These are phyloP conservation scores for Isichthys henryi DNA, from an alignment of 2,113 vertebrate species.

Conservation along the genomic window DNA sequence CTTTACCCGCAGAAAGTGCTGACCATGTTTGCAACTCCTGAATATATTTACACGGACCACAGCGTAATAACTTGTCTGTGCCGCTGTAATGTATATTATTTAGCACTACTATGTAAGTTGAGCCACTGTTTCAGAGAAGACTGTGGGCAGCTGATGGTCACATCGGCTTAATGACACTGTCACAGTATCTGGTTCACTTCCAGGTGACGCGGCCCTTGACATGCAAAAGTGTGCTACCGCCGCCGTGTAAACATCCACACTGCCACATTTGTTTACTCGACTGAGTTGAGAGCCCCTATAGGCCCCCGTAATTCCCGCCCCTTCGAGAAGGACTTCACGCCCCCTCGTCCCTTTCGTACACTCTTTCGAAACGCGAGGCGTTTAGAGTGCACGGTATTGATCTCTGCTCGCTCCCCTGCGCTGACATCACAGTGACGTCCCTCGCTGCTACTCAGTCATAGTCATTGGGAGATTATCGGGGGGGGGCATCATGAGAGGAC, in stretches of 20 bases:
- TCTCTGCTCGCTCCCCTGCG: constrained; percentile 27
- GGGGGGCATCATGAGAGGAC: background rate
- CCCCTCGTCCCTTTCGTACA: constrained; percentile 18
- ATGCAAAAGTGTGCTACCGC: background rate
- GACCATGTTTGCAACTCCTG: background rate
- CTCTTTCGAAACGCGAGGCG: constrained; percentile 42
- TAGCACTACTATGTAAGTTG: background rate
- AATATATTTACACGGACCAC: background rate
- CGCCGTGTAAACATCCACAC: background rate
- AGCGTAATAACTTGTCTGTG: constrained; percentile 6
- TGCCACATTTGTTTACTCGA: background rate
- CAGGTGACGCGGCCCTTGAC: background rate
- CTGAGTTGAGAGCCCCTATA: background rate
- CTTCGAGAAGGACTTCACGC: constrained; percentile 5
- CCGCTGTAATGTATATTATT: background rate
- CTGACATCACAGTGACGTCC: constrained; percentile 42
- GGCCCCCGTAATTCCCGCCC: background rate
- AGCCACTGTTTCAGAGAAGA: background rate
- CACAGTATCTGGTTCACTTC: background rate
- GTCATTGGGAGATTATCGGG: background rate
- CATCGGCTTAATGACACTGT: background rate
- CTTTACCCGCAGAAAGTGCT: background rate
- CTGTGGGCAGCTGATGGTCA: background rate
- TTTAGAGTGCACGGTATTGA: constrained; percentile 51
- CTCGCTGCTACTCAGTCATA: background rate